phyloP scores from a whole-genome alignment of 2,113 vertebrate genomes.

The Malurus elegans region DNA sequence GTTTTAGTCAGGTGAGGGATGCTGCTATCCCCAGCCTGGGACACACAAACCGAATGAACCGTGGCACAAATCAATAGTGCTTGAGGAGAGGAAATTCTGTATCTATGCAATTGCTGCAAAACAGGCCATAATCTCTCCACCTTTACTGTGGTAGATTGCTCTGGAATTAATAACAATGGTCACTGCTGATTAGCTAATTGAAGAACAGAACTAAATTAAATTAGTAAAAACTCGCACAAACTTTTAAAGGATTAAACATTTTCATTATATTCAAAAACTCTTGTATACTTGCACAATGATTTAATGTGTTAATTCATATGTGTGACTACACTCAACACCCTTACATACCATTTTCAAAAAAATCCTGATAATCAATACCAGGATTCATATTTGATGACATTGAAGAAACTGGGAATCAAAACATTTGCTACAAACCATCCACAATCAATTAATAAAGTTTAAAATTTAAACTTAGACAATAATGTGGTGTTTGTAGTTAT shows the following conservation, averaged over 20 bases:
- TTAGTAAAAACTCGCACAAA: neutral
- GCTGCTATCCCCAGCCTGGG: neutral
- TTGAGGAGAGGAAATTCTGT: neutral
- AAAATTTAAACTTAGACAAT: neutral
- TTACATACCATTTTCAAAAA: neutral
- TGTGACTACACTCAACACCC: neutral
- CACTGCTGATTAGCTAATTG: neutral
- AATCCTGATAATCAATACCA: neutral
- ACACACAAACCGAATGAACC: neutral
- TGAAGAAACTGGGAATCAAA: neutral
- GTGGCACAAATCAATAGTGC: accelerated
- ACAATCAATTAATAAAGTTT: neutral
- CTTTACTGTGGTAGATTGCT: neutral
- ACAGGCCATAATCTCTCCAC: neutral
- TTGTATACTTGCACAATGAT: neutral
- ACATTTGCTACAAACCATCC: neutral
- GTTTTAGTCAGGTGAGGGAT: neutral
- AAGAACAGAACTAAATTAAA: neutral
- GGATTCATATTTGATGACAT: neutral
- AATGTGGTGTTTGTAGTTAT: neutral
- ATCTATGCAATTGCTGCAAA: neutral
- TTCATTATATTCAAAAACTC: neutral
- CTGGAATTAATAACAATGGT: neutral
- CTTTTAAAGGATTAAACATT: neutral
- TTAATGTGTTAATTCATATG: neutral